Evolutionary conservation across 2,888 invertebrate genomes (phyloP).

Genomic region (Pseudococcus viburni): DNA sequence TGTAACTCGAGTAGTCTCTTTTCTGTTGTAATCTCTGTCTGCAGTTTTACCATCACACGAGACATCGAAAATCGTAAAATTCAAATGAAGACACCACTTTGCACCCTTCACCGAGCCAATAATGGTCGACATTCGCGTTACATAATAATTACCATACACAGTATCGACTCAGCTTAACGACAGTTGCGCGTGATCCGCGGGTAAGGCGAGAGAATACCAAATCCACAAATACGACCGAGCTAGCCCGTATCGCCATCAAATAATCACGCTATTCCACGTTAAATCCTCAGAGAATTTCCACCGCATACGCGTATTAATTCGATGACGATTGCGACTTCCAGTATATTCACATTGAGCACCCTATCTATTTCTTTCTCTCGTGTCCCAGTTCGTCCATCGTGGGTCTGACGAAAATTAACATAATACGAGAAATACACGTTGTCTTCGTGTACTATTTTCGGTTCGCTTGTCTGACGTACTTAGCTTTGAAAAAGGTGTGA

Average conservation of each 20-base stretch:
- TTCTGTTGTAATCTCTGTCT: too few relatives aligned
- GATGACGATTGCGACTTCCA: not conserved
- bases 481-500: conserved; percentile 23
- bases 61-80: not conserved
- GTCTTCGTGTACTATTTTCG: not conserved
- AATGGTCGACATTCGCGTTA: conserved; percentile 11
- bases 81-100: not conserved
- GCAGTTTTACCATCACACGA: not conserved
- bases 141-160: conserved; percentile 8
- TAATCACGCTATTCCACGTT: not conserved
- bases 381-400: not conserved
- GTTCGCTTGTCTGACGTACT: not conserved
- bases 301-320: not conserved
- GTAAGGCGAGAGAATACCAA: not conserved
- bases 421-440: conserved; percentile 3
- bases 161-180: not conserved
- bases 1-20: too few relatives aligned
- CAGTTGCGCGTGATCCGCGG: not conserved
- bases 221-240: not conserved
- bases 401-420: not conserved
- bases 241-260: not conserved
- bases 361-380: not conserved
- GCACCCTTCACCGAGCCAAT: not conserved
- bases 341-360: not conserved
- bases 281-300: conserved; percentile 4